phyloP scores from a whole-genome alignment of 2,888 invertebrate species.

The Drosophila barbarae region DNA sequence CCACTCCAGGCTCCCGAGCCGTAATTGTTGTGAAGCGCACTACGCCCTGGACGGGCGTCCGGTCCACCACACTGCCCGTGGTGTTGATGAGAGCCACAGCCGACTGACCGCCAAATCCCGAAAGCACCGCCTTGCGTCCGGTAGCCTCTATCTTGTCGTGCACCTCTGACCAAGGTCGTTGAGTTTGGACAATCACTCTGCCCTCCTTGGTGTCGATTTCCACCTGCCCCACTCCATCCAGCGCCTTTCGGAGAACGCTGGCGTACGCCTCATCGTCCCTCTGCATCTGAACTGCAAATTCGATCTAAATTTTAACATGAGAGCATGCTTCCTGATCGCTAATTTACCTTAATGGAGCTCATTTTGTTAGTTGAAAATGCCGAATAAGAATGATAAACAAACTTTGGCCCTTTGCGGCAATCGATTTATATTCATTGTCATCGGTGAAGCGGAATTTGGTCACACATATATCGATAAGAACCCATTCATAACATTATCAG shows the following conservation, averaged over 20 bases:
- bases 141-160: conserved; percentile 82
- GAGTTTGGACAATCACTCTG: conserved; percentile 76
- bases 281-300: conserved; percentile 84
- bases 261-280: conserved; percentile 80
- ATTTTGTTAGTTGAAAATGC: conserved; percentile 45
- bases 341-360: conserved; percentile 71
- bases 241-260: conserved; percentile 69
- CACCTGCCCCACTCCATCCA: conserved; percentile 78
- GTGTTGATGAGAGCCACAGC: conserved; percentile 88
- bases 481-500: not conserved
- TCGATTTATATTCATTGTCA: not conserved
- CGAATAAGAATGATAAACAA: conserved; percentile 38
- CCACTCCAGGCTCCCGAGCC: conserved; percentile 80
- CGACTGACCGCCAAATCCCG: conserved; percentile 87
- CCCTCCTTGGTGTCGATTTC: conserved; percentile 75
- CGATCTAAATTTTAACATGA: conserved; percentile 80
- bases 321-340: not conserved
- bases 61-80: conserved; percentile 72
- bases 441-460: not conserved
- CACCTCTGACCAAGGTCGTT: conserved; percentile 78
- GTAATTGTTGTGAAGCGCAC: conserved; percentile 84
- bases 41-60: conserved; percentile 84
- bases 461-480: not conserved
- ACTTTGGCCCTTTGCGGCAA: conserved; percentile 8
- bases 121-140: conserved; percentile 87